A percentile compares a stretch with the other conserved stretches of the same genome.
Evolutionary conservation across 2,113 vertebrate species (phyloP).

Genomic region (Callopanchax toddi): DNA sequence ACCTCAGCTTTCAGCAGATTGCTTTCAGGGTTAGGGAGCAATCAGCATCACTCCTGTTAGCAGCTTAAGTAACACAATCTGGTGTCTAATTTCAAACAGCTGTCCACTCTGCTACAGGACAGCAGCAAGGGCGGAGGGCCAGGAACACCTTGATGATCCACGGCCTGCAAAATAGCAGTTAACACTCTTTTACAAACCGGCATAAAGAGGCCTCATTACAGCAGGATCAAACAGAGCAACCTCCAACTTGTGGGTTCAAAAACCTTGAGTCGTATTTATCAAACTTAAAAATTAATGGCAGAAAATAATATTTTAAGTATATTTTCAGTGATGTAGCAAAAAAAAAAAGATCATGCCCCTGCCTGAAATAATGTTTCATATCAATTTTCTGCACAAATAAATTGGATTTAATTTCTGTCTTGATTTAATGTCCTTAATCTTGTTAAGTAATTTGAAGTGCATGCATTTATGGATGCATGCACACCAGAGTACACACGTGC

Average conservation of each 20-base stretch:
- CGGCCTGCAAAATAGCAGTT: constrained; percentile 74
- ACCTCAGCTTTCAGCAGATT: constrained; percentile 68
- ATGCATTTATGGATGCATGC: constrained; percentile 40
- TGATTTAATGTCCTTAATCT: constrained; percentile 64
- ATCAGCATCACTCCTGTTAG: constrained; percentile 74
- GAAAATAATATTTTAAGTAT: neutral
- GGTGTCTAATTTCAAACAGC: constrained; percentile 83
- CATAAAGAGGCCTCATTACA: constrained; percentile 68
- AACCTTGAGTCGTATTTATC: constrained; percentile 36
- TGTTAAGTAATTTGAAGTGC: constrained; percentile 57
- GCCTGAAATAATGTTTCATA: constrained; percentile 30
- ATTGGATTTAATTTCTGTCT: constrained; percentile 55
- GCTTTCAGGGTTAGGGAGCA: constrained; percentile 66
- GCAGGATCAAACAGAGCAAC: too few species aligned
- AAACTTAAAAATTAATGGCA: too few species aligned
- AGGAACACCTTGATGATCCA: constrained; percentile 79
- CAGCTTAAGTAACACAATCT: constrained; percentile 82
- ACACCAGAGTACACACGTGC: constrained; percentile 19
- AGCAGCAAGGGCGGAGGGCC: constrained; percentile 58
- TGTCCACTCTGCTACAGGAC: constrained; percentile 74
- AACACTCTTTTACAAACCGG: constrained; percentile 74
- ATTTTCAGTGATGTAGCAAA: neutral
- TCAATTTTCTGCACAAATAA: constrained; percentile 48
- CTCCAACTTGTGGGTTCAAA: too few species aligned
- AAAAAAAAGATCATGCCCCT: neutral